Evolutionary conservation across 2,888 invertebrate genomes (phyloP).

Genomic region (Ornithoptera alexandrae): DNA sequence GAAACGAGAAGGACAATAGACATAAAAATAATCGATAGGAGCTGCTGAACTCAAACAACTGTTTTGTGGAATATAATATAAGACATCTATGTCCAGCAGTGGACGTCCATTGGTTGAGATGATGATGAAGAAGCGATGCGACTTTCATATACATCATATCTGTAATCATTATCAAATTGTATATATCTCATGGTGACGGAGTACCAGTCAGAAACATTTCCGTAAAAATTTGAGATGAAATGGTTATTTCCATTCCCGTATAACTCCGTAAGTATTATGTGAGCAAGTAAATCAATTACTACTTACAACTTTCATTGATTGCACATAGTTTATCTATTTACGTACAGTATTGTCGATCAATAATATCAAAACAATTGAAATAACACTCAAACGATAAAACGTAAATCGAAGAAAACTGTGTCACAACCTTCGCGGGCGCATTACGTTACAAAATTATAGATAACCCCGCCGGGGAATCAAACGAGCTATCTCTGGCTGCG

Average conservation of each 20-base stretch:
- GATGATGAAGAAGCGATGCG: no score
- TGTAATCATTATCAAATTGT: no score
- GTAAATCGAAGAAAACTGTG: slow-evolving; percentile 68
- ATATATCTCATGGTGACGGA: no score
- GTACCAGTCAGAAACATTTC: no score
- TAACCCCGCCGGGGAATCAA: slow-evolving; percentile 65
- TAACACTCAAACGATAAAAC: slow-evolving; percentile 55
- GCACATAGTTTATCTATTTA: slow-evolving; percentile 17
- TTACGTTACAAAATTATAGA: slow-evolving; percentile 58
- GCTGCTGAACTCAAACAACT: no score
- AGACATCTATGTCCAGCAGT: no score
- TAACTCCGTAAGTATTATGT: neutral
- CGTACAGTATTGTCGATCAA: slow-evolving; percentile 23
- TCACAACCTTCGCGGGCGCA: slow-evolving; percentile 68
- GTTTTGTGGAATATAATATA: no score
- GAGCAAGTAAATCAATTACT: neutral
- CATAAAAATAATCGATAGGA: no score
- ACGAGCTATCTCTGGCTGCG: slow-evolving; percentile 54
- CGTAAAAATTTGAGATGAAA: neutral
- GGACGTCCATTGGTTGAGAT: no score
- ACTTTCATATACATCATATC: no score
- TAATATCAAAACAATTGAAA: slow-evolving; percentile 38
- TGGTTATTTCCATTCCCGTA: neutral
- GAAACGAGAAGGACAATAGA: no score
- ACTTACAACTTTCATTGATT: slow-evolving; percentile 29